Evolutionary conservation across 2,113 vertebrate species (phyloP), one percentile per base, ranked within the genome.

Genomic region (Sander lucioperca): DNA sequence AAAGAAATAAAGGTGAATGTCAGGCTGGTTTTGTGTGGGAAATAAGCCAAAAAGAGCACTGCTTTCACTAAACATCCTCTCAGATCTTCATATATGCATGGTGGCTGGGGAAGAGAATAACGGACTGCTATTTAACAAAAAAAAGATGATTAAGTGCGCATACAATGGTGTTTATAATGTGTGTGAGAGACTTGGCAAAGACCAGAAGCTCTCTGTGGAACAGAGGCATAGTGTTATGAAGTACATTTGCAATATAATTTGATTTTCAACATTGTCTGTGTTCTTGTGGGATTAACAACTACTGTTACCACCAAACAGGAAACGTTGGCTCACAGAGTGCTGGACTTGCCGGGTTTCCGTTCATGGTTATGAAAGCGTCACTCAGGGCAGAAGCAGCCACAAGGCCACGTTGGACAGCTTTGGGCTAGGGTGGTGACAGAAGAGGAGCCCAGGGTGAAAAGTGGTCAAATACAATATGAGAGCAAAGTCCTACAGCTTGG

Each of bases 191-290:
- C 50, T 79, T 72, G 65, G 74, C 77, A 80, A 81, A 82, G 82
- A 80, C 77, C 82, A 82, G 74, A 63, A 13, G 25, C 48, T 59
- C 78, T 81, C 56, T 66, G 65, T 62, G 48, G 50, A 85, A 79
- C 57, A 69, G 85, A 90, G 75, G 80, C 82, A 77, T 90, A 89
- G 87, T 91, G 90, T 91, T 85, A 86, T 85, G 81, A 79, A 83
- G 80, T 65, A 84, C 74, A 82, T 89, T 74, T 87, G 72, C 78
- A 76, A 56, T 75, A 80, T 72, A 68, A 69, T 72, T 86, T 25
- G 9, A 85, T 84, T 78, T 89, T 70, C 21, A 80, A 83, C 80
- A 83, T 65, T 14, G 67, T 70, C 67, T 70, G 75, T 88, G 77
- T 88, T 89, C 71, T 82, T 9, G 21, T 74, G 51, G 79, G 64